Base-by-base conservation (phyloP, 2,797 vertebrate genomes). In the Fratercula arctica region DNA sequence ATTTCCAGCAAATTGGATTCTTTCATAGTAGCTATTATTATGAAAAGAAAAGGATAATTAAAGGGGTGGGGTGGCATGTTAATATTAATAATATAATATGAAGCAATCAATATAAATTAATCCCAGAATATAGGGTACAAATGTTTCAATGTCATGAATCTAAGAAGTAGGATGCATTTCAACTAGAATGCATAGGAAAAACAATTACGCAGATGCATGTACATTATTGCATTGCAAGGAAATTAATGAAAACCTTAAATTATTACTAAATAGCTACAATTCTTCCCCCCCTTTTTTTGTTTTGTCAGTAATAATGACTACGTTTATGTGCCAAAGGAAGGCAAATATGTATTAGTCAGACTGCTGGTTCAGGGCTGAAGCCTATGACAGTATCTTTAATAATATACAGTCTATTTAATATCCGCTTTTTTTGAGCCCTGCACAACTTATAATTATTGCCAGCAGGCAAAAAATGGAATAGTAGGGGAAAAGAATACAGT, bases 341-440 rank as follows among this genome's bases (percentile, higher is more conserved):
- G 94, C 94, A 98, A 97, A 97, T 96, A 97, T 76, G 75, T 91
- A 97, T 98, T 97, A 98, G 79, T 91, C 93, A 97, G 95, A 81
- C 69, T 45, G 67, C 85, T 92, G 93, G 94, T 96, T 96, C 96
- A 91, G 60, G 95, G 97, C 53, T 50, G 95, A 98, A 6, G 76
- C 82, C 82, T 97, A 48, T 96, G 96, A 98, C 96, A 97, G 96
- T 97, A 97, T 97, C 97, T 98, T 97, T 98, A 97, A 98, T 97
- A 97, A 97, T 96, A 97, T 94, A 95, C 91, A 96, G 96, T 93
- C 95, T 97, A 94, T 97, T 98, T 98, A 97, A 98, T 98, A 98
- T 98, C 97, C 29, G 37, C 56, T 93, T 96, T 97, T 41, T 96
- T 95, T 95, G 93, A 97, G 92, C 94, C 93, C 92, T 96, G 95